These are phyloP conservation scores for Drosophila ustulata DNA, from an alignment of 2,888 invertebrate genomes.

Conservation along the genomic window DNA sequence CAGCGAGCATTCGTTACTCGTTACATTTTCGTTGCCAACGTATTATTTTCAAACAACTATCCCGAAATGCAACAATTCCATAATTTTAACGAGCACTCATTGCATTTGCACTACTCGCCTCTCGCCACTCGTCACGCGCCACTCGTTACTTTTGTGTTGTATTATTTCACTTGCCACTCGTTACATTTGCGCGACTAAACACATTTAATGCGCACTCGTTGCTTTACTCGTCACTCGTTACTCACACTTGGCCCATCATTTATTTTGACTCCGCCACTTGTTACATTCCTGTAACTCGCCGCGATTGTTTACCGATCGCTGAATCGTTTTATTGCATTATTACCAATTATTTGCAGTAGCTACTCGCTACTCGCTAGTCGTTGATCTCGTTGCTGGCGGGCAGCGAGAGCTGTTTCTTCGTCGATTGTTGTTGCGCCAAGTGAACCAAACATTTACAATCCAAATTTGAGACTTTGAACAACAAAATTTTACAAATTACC, in stretches of 20 bases:
- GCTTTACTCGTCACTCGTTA: background rate
- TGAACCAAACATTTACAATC: slow-evolving; percentile 48
- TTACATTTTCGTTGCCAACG: background rate
- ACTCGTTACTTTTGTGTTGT: slow-evolving; percentile 13
- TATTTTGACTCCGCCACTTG: background rate
- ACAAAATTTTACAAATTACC: slow-evolving; percentile 35
- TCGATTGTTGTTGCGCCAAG: slow-evolving; percentile 9
- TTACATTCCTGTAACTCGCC: background rate
- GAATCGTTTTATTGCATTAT: background rate
- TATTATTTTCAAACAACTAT: background rate
- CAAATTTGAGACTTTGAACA: slow-evolving; percentile 57
- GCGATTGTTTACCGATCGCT: background rate
- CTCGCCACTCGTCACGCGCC: slow-evolving; percentile 8
- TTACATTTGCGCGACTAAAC: background rate
- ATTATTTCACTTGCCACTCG: no score
- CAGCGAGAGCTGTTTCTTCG: background rate
- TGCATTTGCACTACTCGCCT: background rate
- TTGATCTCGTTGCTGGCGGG: background rate
- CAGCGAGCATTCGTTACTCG: slow-evolving; percentile 1
- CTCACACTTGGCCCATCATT: no score
- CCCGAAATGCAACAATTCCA: background rate
- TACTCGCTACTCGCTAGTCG: background rate
- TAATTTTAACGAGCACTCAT: background rate
- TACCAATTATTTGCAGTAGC: background rate
- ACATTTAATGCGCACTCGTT: background rate